Conservation (phyloP, 1,140 invertebrate genomes). For the Drosophila sulfurigaster region DNA sequence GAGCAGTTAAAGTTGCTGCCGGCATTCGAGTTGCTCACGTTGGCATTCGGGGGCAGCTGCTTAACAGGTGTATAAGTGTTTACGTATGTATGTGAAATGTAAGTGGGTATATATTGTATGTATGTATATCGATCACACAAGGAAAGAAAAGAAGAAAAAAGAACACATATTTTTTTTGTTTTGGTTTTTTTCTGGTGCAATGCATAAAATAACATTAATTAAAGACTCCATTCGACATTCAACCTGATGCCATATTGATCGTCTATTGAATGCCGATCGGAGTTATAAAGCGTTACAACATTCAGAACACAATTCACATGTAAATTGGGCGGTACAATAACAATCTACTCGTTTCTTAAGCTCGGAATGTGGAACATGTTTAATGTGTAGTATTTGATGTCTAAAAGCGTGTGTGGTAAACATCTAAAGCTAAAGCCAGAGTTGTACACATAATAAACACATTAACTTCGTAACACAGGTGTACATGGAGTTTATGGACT, state of each 20-base stretch:
- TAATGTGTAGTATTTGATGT: conserved; percentile 7
- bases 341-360: conserved; percentile 23
- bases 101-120: conserved; percentile 33
- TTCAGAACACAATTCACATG: conserved; percentile 6
- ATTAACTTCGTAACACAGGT: conserved; percentile 33
- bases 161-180: conserved; percentile 58
- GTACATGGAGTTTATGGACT: neutral
- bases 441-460: conserved; percentile 37
- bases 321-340: conserved; percentile 13
- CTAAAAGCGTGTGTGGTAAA: conserved; percentile 42
- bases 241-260: neutral
- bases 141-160: conserved; percentile 80
- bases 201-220: conserved; percentile 35
- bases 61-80: conserved; percentile 20
- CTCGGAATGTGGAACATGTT: neutral
- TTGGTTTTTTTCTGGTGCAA: conserved; percentile 54
- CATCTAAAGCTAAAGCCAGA: conserved; percentile 53
- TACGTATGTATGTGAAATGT: conserved; percentile 34
- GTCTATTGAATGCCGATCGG: conserved; percentile 1
- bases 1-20: conserved; percentile 49
- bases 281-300: conserved; percentile 9
- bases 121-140: conserved; percentile 57
- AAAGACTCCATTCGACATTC: neutral
- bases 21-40: conserved; percentile 44
- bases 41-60: conserved; percentile 49